These are phyloP conservation scores for Laticauda laticaudata DNA, from an alignment of 2,113 vertebrate species.

Conservation along the genomic window DNA sequence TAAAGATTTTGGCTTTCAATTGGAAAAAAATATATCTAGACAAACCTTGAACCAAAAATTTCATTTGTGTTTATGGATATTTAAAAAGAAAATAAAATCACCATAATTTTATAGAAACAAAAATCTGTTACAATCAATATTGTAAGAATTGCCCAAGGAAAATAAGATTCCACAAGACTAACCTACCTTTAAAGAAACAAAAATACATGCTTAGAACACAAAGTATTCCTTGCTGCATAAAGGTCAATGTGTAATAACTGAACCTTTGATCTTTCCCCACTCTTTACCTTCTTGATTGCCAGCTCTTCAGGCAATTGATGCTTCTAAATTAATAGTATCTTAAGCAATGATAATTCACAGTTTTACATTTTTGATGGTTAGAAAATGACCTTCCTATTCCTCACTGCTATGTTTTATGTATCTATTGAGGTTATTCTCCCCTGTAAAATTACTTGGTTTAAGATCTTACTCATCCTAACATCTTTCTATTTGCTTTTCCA, in stretches of 20 bases:
- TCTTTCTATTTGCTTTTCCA: not conserved
- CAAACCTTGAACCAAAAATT: not conserved
- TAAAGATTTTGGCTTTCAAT: not conserved
- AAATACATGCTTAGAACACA: not conserved
- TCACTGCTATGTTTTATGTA: not conserved
- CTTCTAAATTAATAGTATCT: not conserved
- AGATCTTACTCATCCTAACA: not conserved
- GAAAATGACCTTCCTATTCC: not conserved
- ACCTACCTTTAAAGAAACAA: not conserved
- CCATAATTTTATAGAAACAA: not conserved
- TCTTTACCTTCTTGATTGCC: not conserved
- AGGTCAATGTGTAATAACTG: not conserved
- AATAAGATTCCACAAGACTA: not conserved
- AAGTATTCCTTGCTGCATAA: not conserved
- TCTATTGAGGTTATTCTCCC: not conserved
- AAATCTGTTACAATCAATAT: not conserved
- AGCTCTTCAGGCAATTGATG: not conserved
- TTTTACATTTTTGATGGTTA: not conserved
- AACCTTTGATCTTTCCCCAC: not conserved
- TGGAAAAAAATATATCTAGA: not conserved
- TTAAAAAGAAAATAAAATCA: not conserved
- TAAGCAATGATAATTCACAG: not conserved
- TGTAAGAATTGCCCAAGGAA: not conserved
- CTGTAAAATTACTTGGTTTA: not conserved
- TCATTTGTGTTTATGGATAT: not conserved